A percentile compares a stretch with the other conserved stretches of the same genome.
phyloP scores from a whole-genome alignment of 2,888 invertebrate genomes.

The Acheta domesticus region DNA sequence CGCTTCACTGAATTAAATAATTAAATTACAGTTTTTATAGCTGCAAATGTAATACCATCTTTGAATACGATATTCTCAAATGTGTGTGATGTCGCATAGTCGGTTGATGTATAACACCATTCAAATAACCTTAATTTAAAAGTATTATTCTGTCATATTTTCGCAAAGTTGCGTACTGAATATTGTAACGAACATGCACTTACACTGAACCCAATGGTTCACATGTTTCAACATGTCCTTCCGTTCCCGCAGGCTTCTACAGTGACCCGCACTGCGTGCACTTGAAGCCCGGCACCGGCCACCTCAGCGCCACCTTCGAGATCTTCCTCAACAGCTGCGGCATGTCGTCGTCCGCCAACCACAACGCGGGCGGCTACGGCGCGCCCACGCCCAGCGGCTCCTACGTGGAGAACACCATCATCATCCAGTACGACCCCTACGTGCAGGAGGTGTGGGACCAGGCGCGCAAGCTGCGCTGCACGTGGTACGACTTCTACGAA shows the following conservation, averaged over 20 bases:
- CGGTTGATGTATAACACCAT: too few relatives aligned
- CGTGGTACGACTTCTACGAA: constrained; percentile 95
- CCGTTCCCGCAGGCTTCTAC: constrained; percentile 60
- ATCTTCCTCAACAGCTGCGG: constrained; percentile 91
- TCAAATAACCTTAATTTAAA: too few relatives aligned
- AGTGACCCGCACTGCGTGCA: constrained; percentile 90
- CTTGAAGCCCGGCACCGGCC: constrained; percentile 85
- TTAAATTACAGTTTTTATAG: too few relatives aligned
- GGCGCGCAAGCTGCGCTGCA: constrained; percentile 85
- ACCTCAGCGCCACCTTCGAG: constrained; percentile 87
- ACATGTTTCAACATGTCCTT: not conserved
- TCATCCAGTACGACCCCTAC: constrained; percentile 91
- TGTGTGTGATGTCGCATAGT: too few relatives aligned
- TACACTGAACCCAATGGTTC: too few relatives aligned
- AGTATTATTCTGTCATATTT: too few relatives aligned
- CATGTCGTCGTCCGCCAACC: constrained; percentile 89
- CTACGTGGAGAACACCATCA: constrained; percentile 91
- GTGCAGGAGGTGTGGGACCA: constrained; percentile 96
- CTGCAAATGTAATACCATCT: too few relatives aligned
- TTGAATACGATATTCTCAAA: too few relatives aligned
- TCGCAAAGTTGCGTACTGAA: too few relatives aligned
- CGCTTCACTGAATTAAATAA: too few relatives aligned
- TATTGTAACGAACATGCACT: too few relatives aligned
- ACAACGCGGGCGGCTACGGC: constrained; percentile 71
- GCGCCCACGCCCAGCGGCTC: constrained; percentile 88